These are phyloP conservation scores for Lycodopsis pacificus DNA, from an alignment of 2,797 vertebrate species.

Conservation along the genomic window DNA sequence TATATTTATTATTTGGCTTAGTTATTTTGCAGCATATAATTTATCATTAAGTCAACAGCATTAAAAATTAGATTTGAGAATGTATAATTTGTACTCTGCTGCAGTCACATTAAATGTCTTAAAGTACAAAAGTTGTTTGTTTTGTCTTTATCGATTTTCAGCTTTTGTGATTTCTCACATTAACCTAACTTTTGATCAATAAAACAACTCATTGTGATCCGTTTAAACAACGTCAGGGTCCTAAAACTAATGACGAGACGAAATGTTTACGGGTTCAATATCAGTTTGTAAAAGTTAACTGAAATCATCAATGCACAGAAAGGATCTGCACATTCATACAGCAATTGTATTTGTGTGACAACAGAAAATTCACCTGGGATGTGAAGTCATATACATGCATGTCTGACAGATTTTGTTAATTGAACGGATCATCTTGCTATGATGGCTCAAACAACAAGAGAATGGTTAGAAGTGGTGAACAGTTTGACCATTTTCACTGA, in stretches of 20 bases:
- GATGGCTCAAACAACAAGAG: not conserved
- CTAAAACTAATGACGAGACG: not conserved
- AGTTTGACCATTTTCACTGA: no score
- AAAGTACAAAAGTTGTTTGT: not conserved
- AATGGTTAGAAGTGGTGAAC: no score
- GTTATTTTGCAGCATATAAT: not conserved
- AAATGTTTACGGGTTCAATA: not conserved
- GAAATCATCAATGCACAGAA: not conserved
- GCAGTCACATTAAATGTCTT: not conserved
- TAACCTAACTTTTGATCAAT: not conserved
- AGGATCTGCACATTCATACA: no score
- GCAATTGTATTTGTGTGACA: no score
- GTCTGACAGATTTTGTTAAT: not conserved
- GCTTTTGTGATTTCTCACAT: not conserved
- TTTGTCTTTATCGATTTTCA: slow-evolving; percentile 5
- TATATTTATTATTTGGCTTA: slow-evolving; percentile 5
- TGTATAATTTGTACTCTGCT: not conserved
- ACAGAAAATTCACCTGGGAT: not conserved
- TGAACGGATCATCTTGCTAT: not conserved
- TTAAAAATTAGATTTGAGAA: not conserved
- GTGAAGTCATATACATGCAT: not conserved
- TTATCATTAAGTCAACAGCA: slow-evolving; percentile 3
- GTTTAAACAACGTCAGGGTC: not conserved
- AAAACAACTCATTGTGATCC: not conserved
- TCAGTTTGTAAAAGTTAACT: not conserved